phyloP scores from a whole-genome alignment of 2,888 invertebrate species.

The Pheosia tremula region DNA sequence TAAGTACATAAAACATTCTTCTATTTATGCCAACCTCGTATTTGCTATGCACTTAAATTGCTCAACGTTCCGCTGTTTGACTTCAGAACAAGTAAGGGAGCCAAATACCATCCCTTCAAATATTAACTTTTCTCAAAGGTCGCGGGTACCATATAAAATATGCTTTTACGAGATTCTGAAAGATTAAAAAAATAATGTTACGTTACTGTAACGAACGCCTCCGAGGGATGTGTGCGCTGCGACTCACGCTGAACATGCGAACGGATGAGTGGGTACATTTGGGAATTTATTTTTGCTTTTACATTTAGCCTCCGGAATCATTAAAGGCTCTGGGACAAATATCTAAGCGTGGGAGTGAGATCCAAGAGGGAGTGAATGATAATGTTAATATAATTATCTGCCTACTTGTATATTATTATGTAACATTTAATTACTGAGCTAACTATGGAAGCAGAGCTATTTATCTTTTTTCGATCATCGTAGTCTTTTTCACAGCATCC shows the following conservation, averaged over 20 bases:
- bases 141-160: conserved; percentile 14
- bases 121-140: conserved; percentile 18
- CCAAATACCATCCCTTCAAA: conserved; percentile 18
- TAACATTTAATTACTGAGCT: too few relatives aligned
- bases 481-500: too few relatives aligned
- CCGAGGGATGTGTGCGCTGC: conserved; percentile 19
- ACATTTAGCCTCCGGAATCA: not conserved
- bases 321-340: not conserved
- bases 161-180: conserved; percentile 25
- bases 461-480: too few relatives aligned
- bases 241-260: conserved; percentile 1
- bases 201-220: conserved; percentile 20
- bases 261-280: not conserved
- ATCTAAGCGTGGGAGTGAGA: too few relatives aligned
- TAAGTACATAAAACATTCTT: conserved; percentile 1
- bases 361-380: not conserved
- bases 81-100: conserved; percentile 19
- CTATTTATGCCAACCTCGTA: conserved; percentile 7
- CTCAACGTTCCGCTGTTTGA: conserved; percentile 14
- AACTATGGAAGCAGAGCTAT: too few relatives aligned
- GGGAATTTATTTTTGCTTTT: not conserved
- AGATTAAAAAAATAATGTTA: conserved; percentile 37
- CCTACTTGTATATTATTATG: not conserved
- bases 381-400: not conserved
- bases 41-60: conserved; percentile 12